phyloP scores from a whole-genome alignment of 2,113 vertebrate genomes.

The Rhea americana region DNA sequence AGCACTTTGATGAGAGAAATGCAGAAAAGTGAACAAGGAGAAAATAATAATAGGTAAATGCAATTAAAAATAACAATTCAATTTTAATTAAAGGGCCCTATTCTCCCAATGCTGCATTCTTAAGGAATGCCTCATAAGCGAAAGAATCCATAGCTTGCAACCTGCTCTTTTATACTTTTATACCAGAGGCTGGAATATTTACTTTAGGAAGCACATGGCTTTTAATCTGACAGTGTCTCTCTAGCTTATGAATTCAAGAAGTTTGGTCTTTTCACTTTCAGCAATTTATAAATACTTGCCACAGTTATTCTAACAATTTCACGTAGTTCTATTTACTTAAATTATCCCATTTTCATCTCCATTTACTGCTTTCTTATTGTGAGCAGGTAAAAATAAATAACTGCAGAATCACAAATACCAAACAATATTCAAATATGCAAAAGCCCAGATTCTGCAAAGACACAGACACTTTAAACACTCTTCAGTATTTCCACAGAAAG shows the following conservation, averaged over 20 bases:
- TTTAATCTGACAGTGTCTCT: neutral
- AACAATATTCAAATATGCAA: neutral
- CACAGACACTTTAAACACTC: neutral
- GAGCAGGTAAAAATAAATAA: slow-evolving; percentile 21
- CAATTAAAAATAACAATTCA: slow-evolving; percentile 60
- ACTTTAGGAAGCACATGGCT: neutral
- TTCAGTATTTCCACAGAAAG: neutral
- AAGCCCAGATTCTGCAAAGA: neutral
- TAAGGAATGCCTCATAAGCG: slow-evolving; percentile 56
- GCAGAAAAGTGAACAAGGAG: slow-evolving; percentile 45
- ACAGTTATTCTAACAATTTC: slow-evolving; percentile 12
- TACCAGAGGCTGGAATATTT: neutral
- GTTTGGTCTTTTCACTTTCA: neutral
- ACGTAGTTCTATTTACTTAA: slow-evolving; percentile 1
- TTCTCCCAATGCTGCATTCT: slow-evolving; percentile 65
- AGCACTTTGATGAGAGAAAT: slow-evolving; percentile 62
- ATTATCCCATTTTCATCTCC: slow-evolving; percentile 17
- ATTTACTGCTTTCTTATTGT: slow-evolving; percentile 24
- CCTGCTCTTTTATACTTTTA: slow-evolving; percentile 27
- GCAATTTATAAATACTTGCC: slow-evolving; percentile 10
- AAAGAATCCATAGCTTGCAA: slow-evolving; percentile 54
- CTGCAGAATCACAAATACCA: neutral
- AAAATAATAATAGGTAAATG: slow-evolving; percentile 60
- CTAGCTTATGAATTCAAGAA: neutral
- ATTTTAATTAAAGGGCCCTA: slow-evolving; percentile 66